A percentile compares a stretch with the other conserved stretches of the same genome.
These are phyloP conservation scores for Telmatherina bonti DNA, from an alignment of 2,797 vertebrate species.

Conservation along the genomic window DNA sequence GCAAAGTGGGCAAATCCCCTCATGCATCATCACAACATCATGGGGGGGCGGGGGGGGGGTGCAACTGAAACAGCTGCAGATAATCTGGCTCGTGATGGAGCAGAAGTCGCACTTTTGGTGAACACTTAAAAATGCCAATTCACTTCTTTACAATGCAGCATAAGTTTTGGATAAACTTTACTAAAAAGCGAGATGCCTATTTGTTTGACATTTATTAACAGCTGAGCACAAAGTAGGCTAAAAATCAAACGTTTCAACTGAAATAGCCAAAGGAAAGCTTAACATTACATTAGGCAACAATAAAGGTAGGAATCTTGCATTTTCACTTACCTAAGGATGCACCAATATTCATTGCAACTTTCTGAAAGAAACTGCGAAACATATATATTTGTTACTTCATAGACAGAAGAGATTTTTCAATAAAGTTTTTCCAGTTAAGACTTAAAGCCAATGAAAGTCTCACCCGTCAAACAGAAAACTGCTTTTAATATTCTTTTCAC, in stretches of 20 bases:
- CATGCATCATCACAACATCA: slow-evolving; percentile 4
- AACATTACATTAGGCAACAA: not conserved
- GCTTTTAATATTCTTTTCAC: slow-evolving; percentile 28
- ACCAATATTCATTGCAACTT: slow-evolving; percentile 77
- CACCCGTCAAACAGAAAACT: slow-evolving; percentile 48
- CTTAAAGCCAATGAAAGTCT: not conserved
- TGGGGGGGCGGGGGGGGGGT: too few relatives aligned
- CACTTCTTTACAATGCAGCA: not conserved
- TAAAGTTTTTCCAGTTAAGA: not conserved
- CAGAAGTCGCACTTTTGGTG: too few relatives aligned
- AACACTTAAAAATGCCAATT: not conserved
- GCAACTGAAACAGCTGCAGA: not conserved
- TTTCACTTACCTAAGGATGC: slow-evolving; percentile 81
- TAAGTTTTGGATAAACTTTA: too few relatives aligned
- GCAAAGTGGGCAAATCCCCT: slow-evolving; percentile 39
- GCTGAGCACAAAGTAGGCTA: not conserved
- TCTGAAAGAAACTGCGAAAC: slow-evolving; percentile 29
- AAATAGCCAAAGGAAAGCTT: not conserved
- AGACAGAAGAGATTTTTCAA: not conserved
- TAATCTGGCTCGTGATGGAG: not conserved
- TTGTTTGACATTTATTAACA: not conserved
- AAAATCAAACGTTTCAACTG: not conserved
- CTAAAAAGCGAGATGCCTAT: not conserved
- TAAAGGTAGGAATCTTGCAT: not conserved
- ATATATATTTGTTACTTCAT: not conserved